Evolutionary conservation across 2,113 vertebrate species (phyloP).

Genomic region (Camelus dromedarius): DNA sequence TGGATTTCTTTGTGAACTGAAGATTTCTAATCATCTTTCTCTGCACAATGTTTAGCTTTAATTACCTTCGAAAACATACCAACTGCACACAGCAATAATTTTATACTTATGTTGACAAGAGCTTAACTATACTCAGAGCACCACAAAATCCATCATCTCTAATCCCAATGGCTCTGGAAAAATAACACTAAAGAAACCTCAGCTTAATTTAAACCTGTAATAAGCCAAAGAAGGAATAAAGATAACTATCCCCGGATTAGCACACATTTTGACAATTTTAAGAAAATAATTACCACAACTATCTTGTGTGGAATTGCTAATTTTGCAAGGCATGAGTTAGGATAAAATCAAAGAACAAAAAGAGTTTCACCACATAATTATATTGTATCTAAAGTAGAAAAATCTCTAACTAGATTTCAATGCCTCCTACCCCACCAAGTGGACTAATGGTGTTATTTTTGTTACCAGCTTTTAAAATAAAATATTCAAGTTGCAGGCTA

Average conservation of each 20-base stretch:
- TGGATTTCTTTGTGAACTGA: conserved; percentile 45
- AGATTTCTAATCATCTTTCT: conserved; percentile 69
- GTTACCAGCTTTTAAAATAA: conserved; percentile 77
- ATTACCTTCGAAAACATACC: conserved; percentile 75
- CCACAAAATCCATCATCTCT: conserved; percentile 79
- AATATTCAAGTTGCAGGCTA: conserved; percentile 3
- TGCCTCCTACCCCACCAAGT: conserved; percentile 96
- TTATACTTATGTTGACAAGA: conserved; percentile 75
- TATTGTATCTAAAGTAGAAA: conserved; percentile 60
- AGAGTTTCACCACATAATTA: conserved; percentile 68
- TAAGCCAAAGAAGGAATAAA: conserved; percentile 82
- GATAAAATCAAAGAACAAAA: conserved; percentile 76
- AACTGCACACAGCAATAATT: conserved; percentile 77
- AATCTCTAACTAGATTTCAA: conserved; percentile 81
- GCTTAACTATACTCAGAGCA: conserved; percentile 76
- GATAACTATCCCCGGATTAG: conserved; percentile 82
- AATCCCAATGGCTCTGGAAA: conserved; percentile 74
- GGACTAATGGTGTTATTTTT: conserved; percentile 91
- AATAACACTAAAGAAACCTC: conserved; percentile 77
- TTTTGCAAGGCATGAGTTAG: conserved; percentile 81
- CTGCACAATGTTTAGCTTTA: conserved; percentile 66
- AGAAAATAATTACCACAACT: conserved; percentile 82
- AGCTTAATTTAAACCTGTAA: conserved; percentile 81
- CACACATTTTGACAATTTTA: conserved; percentile 69
- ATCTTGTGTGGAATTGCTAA: conserved; percentile 80